phyloP scores from a whole-genome alignment of 1,140 invertebrate genomes.

The Wiebesia pumilae region DNA sequence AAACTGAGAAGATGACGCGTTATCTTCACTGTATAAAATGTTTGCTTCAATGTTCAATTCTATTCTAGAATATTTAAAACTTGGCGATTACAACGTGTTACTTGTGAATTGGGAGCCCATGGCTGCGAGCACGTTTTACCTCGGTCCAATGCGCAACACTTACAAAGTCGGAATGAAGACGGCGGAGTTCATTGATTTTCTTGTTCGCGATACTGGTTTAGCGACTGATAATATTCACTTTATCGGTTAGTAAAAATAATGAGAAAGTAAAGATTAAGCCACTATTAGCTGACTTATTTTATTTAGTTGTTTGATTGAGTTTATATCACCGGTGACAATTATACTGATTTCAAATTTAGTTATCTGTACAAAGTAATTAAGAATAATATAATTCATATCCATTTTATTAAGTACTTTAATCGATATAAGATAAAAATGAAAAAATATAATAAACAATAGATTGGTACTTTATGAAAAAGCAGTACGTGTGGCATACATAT shows the following conservation, averaged over 20 bases:
- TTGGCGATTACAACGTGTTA: constrained; percentile 80
- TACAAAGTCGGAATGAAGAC: constrained; percentile 79
- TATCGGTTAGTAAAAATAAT: constrained; percentile 71
- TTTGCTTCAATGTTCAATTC: too few relatives aligned
- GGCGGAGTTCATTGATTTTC: constrained; percentile 78
- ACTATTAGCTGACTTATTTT: too few relatives aligned
- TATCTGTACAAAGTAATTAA: too few relatives aligned
- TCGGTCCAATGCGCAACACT: constrained; percentile 79
- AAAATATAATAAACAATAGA: neutral
- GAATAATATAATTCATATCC: neutral
- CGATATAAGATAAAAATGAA: neutral
- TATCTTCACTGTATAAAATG: too few relatives aligned
- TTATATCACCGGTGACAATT: too few relatives aligned
- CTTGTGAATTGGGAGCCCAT: constrained; percentile 81
- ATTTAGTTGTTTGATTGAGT: too few relatives aligned
- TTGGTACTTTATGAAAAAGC: neutral
- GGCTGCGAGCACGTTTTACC: constrained; percentile 80
- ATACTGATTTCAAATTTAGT: too few relatives aligned
- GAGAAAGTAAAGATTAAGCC: neutral
- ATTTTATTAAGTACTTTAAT: neutral
- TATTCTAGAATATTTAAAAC: constrained; percentile 76
- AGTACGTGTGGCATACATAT: neutral
- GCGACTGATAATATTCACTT: constrained; percentile 78
- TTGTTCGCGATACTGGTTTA: constrained; percentile 75
- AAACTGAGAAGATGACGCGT: too few relatives aligned